Evolutionary conservation across 1,140 invertebrate genomes (phyloP).

Genomic region (Drosophila elegans): DNA sequence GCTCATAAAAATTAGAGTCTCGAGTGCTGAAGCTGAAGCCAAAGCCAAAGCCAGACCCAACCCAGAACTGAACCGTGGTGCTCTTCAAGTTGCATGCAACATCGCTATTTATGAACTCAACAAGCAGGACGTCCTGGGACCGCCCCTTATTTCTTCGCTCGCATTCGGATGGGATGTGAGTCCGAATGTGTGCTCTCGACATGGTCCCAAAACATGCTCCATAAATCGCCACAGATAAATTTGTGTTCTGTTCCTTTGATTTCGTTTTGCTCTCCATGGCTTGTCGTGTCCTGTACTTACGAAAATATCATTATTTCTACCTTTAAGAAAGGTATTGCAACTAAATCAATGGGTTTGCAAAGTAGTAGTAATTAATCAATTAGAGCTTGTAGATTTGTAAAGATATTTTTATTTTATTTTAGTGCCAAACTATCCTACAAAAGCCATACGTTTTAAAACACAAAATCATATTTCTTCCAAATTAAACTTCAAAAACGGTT

Average conservation of each 20-base stretch:
- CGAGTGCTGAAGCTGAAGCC: conserved; percentile 8
- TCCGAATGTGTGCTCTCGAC: conserved; percentile 36
- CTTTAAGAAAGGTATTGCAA: conserved; percentile 2
- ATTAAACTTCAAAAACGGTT: no score
- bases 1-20: conserved; percentile 77
- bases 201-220: conserved; percentile 56
- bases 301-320: conserved; percentile 64
- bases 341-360: neutral
- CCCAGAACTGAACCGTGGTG: conserved; percentile 21
- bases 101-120: conserved; percentile 80
- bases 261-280: conserved; percentile 56
- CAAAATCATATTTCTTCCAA: no score
- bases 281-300: conserved; percentile 22
- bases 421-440: no score
- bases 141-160: conserved; percentile 26
- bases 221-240: conserved; percentile 80
- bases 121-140: conserved; percentile 46
- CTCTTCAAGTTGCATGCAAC: conserved; percentile 74
- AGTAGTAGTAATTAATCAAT: no score
- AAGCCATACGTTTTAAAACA: no score
- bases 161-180: conserved; percentile 1
- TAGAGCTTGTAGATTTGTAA: no score
- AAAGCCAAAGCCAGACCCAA: conserved; percentile 26
- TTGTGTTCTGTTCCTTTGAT: conserved; percentile 65
- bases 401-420: no score